Evolutionary conservation across 2,797 vertebrate species (phyloP).

Genomic region (Distichodus sexfasciatus): DNA sequence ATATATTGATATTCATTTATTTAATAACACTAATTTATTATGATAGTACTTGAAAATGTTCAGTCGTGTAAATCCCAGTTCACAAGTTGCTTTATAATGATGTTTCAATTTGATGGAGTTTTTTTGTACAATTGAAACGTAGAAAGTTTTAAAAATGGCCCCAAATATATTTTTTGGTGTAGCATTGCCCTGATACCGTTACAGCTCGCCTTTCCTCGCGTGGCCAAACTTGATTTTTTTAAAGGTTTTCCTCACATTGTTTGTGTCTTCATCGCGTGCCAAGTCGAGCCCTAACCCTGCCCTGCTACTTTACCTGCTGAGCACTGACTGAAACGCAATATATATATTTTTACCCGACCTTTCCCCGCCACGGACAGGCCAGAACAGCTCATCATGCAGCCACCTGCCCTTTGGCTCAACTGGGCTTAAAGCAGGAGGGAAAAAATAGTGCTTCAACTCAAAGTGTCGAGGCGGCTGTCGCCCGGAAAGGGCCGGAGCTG

Average conservation of each 20-base stretch:
- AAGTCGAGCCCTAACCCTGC: neutral
- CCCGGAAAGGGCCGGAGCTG: too few relatives aligned
- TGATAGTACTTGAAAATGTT: too few relatives aligned
- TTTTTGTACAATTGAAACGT: too few relatives aligned
- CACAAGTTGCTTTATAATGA: too few relatives aligned
- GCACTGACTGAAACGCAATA: constrained; percentile 40
- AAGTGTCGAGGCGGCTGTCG: constrained; percentile 46
- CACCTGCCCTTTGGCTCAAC: constrained; percentile 64
- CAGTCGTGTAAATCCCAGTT: too few relatives aligned
- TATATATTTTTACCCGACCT: constrained; percentile 62
- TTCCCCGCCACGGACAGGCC: constrained; percentile 56
- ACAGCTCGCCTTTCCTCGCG: too few relatives aligned
- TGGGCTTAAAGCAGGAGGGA: constrained; percentile 54
- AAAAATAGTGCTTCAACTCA: constrained; percentile 43
- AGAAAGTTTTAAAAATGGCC: too few relatives aligned
- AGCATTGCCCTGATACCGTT: too few relatives aligned
- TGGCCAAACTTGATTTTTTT: too few relatives aligned
- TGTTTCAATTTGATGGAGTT: too few relatives aligned
- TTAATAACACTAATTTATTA: constrained; percentile 1
- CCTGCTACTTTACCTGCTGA: constrained; percentile 8
- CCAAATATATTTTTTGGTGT: too few relatives aligned
- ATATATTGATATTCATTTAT: too few relatives aligned
- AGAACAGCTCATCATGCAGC: constrained; percentile 63
- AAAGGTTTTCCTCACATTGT: constrained; percentile 2
- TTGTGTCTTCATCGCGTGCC: constrained; percentile 17